These are phyloP conservation scores for Eupsilia transversa DNA, from an alignment of 2,888 invertebrate species.

Conservation along the genomic window DNA sequence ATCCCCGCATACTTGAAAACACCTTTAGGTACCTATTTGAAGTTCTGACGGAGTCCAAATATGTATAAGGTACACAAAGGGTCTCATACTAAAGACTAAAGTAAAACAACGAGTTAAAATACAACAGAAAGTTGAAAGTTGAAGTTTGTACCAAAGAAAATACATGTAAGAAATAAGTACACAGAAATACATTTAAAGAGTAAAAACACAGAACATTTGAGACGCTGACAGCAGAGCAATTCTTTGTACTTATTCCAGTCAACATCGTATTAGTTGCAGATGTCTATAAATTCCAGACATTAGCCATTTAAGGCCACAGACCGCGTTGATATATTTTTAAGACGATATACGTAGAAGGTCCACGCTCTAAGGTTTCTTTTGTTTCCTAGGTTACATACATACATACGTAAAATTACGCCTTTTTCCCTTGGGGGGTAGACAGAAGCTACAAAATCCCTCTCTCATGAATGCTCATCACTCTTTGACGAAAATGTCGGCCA, in stretches of 20 bases:
- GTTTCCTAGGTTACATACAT: neutral
- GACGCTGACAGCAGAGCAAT: slow-evolving; percentile 26
- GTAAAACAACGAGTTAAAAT: slow-evolving; percentile 22
- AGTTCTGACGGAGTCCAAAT: neutral
- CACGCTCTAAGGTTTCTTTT: neutral
- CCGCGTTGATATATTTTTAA: neutral
- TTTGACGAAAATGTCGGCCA: too few relatives aligned
- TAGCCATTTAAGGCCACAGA: slow-evolving; percentile 16
- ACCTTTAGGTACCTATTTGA: neutral
- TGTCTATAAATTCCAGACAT: slow-evolving; percentile 61
- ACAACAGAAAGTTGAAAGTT: slow-evolving; percentile 36
- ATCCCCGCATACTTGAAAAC: neutral
- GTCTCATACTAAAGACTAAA: slow-evolving; percentile 24
- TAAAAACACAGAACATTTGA: slow-evolving; percentile 28
- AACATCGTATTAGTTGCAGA: slow-evolving; percentile 58
- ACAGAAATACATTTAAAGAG: slow-evolving; percentile 24
- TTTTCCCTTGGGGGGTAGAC: too few relatives aligned
- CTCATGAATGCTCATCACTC: neutral
- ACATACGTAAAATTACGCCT: neutral
- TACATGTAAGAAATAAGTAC: slow-evolving; percentile 36
- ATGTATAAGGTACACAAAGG: slow-evolving; percentile 20
- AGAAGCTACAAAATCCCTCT: neutral
- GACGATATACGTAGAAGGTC: neutral
- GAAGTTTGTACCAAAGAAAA: slow-evolving; percentile 24
- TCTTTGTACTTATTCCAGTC: slow-evolving; percentile 43